Evolutionary conservation across 2,113 vertebrate species (phyloP).

Genomic region (Delphinapterus leucas): DNA sequence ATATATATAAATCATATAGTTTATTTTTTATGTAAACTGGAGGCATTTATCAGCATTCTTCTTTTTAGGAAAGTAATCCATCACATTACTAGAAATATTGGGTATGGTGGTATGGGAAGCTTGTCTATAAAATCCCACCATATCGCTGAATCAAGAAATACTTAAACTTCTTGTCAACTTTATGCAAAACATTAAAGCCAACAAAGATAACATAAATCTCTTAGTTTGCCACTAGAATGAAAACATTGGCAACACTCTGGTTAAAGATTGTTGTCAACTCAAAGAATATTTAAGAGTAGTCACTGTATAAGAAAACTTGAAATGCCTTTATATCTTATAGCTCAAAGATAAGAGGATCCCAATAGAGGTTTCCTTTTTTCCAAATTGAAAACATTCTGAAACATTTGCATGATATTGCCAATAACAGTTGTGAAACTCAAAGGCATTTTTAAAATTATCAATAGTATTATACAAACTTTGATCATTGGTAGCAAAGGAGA

Average conservation of each 20-base stretch:
- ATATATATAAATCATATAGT: background rate
- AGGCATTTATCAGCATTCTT: background rate
- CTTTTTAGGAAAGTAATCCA: background rate
- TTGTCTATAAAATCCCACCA: background rate
- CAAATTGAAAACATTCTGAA: background rate
- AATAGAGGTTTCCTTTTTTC: background rate
- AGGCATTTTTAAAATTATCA: background rate
- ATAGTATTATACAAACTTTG: background rate
- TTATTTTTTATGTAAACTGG: background rate
- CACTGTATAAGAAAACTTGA: background rate
- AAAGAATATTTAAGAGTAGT: background rate
- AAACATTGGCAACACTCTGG: background rate
- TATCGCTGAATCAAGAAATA: background rate
- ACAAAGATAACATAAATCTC: background rate
- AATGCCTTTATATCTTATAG: background rate
- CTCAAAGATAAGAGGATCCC: background rate
- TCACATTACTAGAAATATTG: background rate
- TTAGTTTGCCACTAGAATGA: background rate
- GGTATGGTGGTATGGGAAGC: background rate
- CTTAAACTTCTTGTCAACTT: background rate
- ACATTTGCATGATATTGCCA: background rate
- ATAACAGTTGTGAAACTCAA: background rate
- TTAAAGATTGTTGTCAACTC: background rate
- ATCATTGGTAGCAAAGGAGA: background rate
- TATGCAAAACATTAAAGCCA: background rate